Evolutionary conservation across 2,797 vertebrate species (phyloP).

Genomic region (Podarcis siculus): DNA sequence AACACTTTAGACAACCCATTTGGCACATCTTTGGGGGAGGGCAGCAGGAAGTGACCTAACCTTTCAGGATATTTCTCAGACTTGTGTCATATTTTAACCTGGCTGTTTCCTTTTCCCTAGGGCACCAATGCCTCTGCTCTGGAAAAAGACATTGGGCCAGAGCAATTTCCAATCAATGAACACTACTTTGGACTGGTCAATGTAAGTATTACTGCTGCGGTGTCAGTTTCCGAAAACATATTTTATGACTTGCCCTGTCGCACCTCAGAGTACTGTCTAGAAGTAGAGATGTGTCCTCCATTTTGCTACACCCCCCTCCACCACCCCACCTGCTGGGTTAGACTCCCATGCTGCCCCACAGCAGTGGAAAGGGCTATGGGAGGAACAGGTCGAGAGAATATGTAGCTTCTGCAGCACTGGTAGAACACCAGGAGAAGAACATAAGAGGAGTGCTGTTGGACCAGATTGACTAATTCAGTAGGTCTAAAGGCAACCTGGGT

Average conservation of each 20-base stretch:
- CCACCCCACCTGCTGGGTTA: neutral
- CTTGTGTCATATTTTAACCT: conserved; percentile 8
- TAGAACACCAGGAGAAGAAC: neutral
- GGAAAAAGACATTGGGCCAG: conserved; percentile 88
- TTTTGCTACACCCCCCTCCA: neutral
- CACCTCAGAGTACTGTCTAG: neutral
- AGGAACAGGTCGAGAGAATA: neutral
- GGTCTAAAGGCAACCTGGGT: neutral
- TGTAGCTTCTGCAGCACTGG: too few species aligned
- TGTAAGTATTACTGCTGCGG: conserved; percentile 71
- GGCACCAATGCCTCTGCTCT: conserved; percentile 90
- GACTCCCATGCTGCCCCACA: neutral
- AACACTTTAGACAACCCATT: neutral
- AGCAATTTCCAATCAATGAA: conserved; percentile 88
- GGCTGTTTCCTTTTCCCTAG: conserved; percentile 56
- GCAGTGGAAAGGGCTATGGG: neutral
- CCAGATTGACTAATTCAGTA: neutral
- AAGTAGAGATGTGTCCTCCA: neutral
- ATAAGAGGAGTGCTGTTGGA: neutral
- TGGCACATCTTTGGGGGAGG: neutral
- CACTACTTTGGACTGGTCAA: conserved; percentile 87
- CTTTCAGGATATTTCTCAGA: neutral
- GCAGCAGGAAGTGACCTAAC: too few species aligned
- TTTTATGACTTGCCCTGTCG: neutral
- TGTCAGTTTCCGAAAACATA: neutral